Percentiles rank a stretch among this genome's conserved stretches.
These are phyloP conservation scores for Eulacestoma nigropectus DNA, from an alignment of 2,113 vertebrate species.

Conservation along the genomic window DNA sequence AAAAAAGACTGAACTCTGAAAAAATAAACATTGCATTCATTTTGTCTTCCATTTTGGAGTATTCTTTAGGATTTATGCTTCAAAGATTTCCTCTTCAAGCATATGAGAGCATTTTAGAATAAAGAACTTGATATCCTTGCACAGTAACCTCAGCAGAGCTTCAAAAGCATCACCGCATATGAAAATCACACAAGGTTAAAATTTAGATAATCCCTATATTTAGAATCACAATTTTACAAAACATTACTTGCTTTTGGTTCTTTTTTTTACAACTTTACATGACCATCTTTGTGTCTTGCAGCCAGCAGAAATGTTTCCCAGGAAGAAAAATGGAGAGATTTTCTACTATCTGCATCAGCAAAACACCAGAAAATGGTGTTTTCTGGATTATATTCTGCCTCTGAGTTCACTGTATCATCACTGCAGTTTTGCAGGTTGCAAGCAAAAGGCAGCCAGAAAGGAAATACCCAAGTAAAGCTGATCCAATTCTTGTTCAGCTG, in stretches of 20 bases:
- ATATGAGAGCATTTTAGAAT: not conserved
- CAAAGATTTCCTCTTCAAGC: not conserved
- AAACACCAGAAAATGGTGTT: not conserved
- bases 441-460: not conserved
- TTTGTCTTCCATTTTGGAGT: not conserved
- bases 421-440: not conserved
- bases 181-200: not conserved
- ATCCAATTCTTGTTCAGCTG: not conserved
- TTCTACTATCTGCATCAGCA: not conserved
- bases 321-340: not conserved
- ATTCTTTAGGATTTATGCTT: not conserved
- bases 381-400: not conserved
- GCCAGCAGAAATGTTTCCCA: not conserved
- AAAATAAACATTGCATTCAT: not conserved
- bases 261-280: not conserved
- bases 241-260: not conserved
- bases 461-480: not conserved
- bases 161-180: not conserved
- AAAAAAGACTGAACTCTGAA: not conserved
- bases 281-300: not conserved
- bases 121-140: not conserved
- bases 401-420: not conserved
- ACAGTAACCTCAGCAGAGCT: not conserved
- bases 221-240: not conserved
- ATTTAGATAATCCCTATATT: not conserved